Base-by-base conservation (phyloP, 2,113 vertebrate genomes). In the Burhinus oedicnemus region DNA sequence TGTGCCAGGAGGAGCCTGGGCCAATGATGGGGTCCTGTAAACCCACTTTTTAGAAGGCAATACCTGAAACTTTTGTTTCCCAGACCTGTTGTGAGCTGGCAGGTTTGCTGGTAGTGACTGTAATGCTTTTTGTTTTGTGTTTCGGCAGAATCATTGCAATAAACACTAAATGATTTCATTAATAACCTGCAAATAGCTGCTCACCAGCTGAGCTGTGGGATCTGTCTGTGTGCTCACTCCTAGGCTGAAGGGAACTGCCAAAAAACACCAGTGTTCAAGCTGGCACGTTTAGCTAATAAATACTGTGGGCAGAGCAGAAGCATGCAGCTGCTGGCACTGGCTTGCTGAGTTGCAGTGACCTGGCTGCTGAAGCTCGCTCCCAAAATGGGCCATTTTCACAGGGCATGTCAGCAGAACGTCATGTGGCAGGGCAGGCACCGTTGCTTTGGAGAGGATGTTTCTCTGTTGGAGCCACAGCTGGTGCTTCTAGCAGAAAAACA, bases 391-490 rank as follows among this genome's bases (percentile, higher is more conserved):
- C 7, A 4, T 47, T 65, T 12, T 21, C 30, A 4, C 0, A 0
- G 62, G 57, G n/a, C 0, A 0, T 1, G 2, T 0, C 1, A 61
- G 27, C 72, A 84, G 72, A 21, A 20, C 0, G 8, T 36, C 3
- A 2, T 1, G 2, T 0, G 1, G 58, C 1, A 2, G 44, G 32
- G 52, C 34, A 15, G 61, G 36, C 14, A 2, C 27, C 0, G 0
- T 1, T 30, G 32, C 70, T 85, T 60, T 65, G 65, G 36, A 36
- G 26, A 38, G 20, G 20, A 4, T 1, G 15, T 17, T 57, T 18
- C 51, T 52, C 45, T 61, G 55, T 61, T 47, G 58, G 47, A 72
- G 5, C 42, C 10, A 0, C 0, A 1, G n/a, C 76, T 82, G 64
- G 6, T 29, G 34, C 42, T 54, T 0, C 0, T 4, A 15, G 82